These are phyloP conservation scores for Crypturellus undulatus DNA, from an alignment of 2,113 vertebrate species.

Conservation along the genomic window DNA sequence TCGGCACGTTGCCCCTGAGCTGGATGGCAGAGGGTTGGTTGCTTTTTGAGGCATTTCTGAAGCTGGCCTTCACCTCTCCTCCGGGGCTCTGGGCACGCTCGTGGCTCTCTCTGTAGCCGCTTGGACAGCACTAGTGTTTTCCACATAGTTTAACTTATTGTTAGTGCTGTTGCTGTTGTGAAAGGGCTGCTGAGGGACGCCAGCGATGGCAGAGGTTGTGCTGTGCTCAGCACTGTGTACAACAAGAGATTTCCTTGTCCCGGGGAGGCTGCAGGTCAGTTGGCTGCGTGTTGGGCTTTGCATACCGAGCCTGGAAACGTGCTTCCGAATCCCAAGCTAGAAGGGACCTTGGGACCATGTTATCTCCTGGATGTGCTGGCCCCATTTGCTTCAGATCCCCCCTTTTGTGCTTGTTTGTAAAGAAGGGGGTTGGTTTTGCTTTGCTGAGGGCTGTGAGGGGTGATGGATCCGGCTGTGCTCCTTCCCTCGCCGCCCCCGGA, in stretches of 20 bases:
- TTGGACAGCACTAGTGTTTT: background rate
- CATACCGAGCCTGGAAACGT: rapidly evolving
- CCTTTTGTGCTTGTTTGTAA: background rate
- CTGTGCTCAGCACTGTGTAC: background rate
- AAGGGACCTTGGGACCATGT: rapidly evolving
- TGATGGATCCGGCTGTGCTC: background rate
- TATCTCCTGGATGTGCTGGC: background rate
- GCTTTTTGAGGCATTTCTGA: background rate
- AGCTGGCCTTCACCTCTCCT: background rate
- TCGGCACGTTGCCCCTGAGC: background rate
- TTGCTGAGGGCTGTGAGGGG: background rate
- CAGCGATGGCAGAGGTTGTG: background rate
- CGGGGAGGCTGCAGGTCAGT: background rate
- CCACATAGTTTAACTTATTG: background rate
- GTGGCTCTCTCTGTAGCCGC: background rate
- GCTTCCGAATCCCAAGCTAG: background rate
- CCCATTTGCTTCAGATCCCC: background rate
- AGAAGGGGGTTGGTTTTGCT: rapidly evolving
- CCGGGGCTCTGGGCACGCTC: background rate
- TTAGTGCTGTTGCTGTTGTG: background rate
- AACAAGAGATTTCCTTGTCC: background rate
- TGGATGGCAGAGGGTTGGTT: background rate
- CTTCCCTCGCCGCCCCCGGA: background rate
- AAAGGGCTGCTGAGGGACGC: background rate
- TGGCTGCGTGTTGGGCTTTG: background rate